phyloP scores from a whole-genome alignment of 2,113 vertebrate genomes.

The Halcyon malimbica region DNA sequence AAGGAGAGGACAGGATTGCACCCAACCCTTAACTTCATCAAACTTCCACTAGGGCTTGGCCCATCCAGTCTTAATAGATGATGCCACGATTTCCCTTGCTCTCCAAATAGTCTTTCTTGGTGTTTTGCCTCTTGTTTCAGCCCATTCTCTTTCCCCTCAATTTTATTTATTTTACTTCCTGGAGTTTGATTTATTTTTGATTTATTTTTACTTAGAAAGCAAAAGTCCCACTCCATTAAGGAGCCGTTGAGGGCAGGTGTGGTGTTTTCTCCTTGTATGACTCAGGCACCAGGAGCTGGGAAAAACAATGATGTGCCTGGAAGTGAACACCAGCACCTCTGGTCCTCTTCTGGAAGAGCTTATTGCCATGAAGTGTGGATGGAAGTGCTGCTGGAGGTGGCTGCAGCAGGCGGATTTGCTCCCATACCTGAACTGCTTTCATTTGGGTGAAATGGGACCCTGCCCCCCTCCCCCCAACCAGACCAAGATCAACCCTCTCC shows the following conservation, averaged over 20 bases:
- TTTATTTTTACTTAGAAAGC: background rate
- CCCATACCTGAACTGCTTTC: background rate
- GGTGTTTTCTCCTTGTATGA: background rate
- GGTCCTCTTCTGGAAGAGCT: background rate
- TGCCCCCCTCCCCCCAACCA: background rate
- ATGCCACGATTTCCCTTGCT: background rate
- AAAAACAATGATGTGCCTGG: accelerated
- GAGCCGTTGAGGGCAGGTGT: background rate
- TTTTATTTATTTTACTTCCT: background rate
- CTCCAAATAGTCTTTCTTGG: background rate
- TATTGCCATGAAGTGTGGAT: background rate
- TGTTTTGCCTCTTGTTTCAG: background rate
- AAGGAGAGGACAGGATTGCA: background rate
- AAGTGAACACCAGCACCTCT: background rate
- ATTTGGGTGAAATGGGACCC: background rate
- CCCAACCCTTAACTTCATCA: background rate
- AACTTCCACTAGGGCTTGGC: background rate
- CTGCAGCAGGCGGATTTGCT: background rate
- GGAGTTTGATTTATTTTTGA: background rate
- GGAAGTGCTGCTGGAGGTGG: background rate
- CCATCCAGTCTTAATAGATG: background rate
- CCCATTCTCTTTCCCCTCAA: background rate
- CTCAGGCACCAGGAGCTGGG: background rate
- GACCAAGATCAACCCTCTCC: background rate
- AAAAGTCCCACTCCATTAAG: accelerated